Percentiles rank a stretch among this genome's conserved stretches.
Evolutionary conservation across 2,797 vertebrate genomes (phyloP).

Genomic region (Bovichtus variegatus): DNA sequence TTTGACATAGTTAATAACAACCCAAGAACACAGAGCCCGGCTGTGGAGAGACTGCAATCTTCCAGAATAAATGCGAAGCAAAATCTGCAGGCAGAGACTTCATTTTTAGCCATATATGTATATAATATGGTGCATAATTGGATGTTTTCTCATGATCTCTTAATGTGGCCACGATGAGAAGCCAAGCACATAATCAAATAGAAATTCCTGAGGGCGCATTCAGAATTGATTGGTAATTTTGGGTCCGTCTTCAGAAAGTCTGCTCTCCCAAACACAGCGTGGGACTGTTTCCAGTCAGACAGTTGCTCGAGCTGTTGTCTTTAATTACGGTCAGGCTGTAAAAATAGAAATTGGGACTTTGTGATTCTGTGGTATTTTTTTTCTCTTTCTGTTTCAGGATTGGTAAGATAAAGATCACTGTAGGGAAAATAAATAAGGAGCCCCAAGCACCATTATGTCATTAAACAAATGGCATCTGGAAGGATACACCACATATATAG

Average conservation of each 20-base stretch:
- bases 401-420: slow-evolving; percentile 64
- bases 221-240: slow-evolving; percentile 72
- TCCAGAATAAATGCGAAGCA: slow-evolving; percentile 15
- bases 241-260: slow-evolving; percentile 63
- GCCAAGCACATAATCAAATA: slow-evolving; percentile 65
- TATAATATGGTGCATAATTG: slow-evolving; percentile 27
- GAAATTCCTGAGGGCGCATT: slow-evolving; percentile 68
- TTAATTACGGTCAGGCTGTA: slow-evolving; percentile 71
- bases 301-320: slow-evolving; percentile 64
- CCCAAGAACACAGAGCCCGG: neutral
- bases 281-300: slow-evolving; percentile 66
- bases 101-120: slow-evolving; percentile 21
- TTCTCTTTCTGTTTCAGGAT: slow-evolving; percentile 51
- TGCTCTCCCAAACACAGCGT: slow-evolving; percentile 53
- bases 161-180: slow-evolving; percentile 61
- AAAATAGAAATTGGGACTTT: slow-evolving; percentile 69
- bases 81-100: slow-evolving; percentile 19
- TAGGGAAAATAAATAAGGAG: slow-evolving; percentile 34
- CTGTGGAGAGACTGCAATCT: slow-evolving; percentile 38
- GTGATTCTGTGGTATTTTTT: slow-evolving; percentile 66
- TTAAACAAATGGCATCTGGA: slow-evolving; percentile 50
- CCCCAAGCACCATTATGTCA: slow-evolving; percentile 22
- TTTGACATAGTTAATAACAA: slow-evolving; percentile 56
- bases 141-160: slow-evolving; percentile 46
- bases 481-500: neutral